Base-by-base conservation (phyloP, 1,140 invertebrate species). In the Samia ricini region DNA sequence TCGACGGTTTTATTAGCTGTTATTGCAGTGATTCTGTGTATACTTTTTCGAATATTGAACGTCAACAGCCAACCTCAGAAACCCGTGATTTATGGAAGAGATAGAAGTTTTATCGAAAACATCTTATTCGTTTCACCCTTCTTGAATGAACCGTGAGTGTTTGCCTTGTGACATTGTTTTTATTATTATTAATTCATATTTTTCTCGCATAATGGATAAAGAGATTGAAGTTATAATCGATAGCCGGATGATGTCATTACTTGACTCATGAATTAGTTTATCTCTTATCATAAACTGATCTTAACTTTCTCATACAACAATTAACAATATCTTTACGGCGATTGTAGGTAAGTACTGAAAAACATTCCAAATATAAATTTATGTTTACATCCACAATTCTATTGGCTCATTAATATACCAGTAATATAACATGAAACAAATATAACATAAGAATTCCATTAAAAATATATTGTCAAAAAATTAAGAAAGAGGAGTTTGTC, bases 21-120 rank as follows among this genome's bases (percentile, higher is more conserved):
- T 7, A 86, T 96, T 66, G 95, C 95, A 56, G 94, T 96, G 24
- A 94, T 96, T 68, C 85, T 96, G 56, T 95, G 95, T 84, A 93
- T 96, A 66, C 91, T 97, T 59, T 95, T 96, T 80, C 92, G 95
- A 79, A 94, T 97, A 76, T 89, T 97, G 48, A 96, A 97, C 85
- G 94, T 97, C 52, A 95, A 95, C 81, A 96, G 95, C 73, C 93
- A 95, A 74, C 93, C 96, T 0, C 92, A 94, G 62, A 94, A 94
- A 82, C 96, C 96, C 19, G 87, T 92, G 56, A 91, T 97, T 23
- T 94, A 93, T 77, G 96, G 94, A 81, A 93, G 93, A 68, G 95
- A 96, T 86, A 91, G 93, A 64, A 92, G 92, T 60, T 96, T 97
- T 85, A 90, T 96, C 15, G 92, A 96, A 67, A 94, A 93, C 49